These are phyloP conservation scores for Antrozous pallidus DNA, from an alignment of 2,797 vertebrate species.

Conservation along the genomic window DNA sequence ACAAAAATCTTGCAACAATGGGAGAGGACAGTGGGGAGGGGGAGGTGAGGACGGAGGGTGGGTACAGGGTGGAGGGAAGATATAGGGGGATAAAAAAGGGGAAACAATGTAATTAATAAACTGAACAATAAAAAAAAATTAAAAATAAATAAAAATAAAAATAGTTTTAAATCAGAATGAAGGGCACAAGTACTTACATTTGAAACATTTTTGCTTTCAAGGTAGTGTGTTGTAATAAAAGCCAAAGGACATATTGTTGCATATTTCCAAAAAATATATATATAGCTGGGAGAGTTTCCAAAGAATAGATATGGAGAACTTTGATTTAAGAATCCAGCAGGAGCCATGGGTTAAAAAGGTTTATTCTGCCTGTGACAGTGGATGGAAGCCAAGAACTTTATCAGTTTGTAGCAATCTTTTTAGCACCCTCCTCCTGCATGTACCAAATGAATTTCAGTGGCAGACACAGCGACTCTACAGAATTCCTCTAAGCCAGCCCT, in stretches of 20 bases:
- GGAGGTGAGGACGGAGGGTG: too few species aligned
- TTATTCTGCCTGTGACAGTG: conserved; percentile 31
- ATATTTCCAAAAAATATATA: conserved; percentile 1
- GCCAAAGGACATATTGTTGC: conserved; percentile 12
- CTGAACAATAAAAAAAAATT: too few species aligned
- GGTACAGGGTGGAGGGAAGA: too few species aligned
- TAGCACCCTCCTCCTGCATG: not conserved
- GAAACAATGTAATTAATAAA: too few species aligned
- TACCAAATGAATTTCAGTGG: conserved; percentile 50
- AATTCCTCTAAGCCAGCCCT: conserved; percentile 34
- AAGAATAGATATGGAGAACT: not conserved
- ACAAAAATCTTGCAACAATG: too few species aligned
- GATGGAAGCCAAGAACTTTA: conserved; percentile 49
- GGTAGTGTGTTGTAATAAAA: conserved; percentile 58
- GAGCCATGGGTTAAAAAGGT: conserved; percentile 16
- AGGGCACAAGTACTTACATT: conserved; percentile 51
- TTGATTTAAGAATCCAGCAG: conserved; percentile 45
- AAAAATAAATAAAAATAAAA: conserved; percentile 68
- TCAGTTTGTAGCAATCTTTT: conserved; percentile 55
- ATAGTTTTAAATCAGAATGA: conserved; percentile 57
- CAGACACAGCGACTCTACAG: conserved; percentile 38
- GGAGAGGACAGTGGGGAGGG: too few species aligned
- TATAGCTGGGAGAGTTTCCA: not conserved
- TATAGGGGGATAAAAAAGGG: too few species aligned
- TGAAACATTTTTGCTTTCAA: conserved; percentile 60